phyloP scores from a whole-genome alignment of 2,888 invertebrate genomes.

The Melinopterus prodromus region DNA sequence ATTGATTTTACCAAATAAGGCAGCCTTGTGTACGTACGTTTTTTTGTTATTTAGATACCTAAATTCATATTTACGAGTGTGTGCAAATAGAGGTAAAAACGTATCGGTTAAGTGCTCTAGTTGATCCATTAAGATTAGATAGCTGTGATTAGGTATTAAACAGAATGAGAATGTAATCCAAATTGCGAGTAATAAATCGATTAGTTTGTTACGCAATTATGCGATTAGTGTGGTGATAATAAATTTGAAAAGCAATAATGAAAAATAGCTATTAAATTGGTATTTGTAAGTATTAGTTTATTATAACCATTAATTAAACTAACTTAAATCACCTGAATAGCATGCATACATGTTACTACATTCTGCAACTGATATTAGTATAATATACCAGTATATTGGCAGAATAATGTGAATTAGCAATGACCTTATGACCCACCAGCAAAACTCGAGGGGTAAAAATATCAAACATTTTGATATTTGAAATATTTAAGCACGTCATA shows the following conservation, averaged over 20 bases:
- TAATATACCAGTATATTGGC: no score
- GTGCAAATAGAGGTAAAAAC: neutral
- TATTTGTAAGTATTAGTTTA: neutral
- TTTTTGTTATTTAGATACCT: no score
- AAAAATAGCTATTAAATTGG: neutral
- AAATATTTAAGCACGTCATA: no score
- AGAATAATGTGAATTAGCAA: no score
- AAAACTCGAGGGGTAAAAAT: no score
- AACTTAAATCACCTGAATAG: neutral
- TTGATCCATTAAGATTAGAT: neutral
- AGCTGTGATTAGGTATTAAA: neutral
- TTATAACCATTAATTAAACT: neutral
- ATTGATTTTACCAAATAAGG: neutral
- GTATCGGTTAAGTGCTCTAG: neutral
- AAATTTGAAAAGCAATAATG: neutral
- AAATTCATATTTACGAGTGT: neutral
- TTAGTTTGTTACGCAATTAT: neutral
- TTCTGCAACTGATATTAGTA: no score
- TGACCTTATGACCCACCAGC: no score
- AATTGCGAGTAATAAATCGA: neutral
- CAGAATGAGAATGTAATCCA: neutral
- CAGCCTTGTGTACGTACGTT: neutral
- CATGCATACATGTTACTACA: neutral
- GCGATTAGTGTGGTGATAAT: neutral
- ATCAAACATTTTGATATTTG: no score